Evolutionary conservation across 35 echinoderm and acorn worm species (phyloP).

Genomic region (Diadema setosum): DNA sequence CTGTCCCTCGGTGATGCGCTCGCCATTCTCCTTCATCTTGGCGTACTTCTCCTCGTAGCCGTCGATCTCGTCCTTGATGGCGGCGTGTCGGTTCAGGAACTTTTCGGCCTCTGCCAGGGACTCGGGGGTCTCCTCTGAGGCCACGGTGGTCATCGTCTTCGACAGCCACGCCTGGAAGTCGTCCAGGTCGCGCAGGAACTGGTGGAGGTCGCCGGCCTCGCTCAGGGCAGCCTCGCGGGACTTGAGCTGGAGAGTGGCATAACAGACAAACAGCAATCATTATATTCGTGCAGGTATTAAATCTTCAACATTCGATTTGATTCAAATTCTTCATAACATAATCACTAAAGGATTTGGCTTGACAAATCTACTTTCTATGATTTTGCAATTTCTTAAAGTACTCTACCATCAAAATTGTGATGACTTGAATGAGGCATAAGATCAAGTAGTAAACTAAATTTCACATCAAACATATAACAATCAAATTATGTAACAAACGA

Average conservation of each 20-base stretch:
- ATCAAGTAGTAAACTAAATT: too few relatives aligned
- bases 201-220: slow-evolving; percentile 94
- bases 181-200: slow-evolving; percentile 98
- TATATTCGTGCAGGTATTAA: too few relatives aligned
- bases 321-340: too few relatives aligned
- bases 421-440: too few relatives aligned
- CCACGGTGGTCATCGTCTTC: slow-evolving; percentile 89
- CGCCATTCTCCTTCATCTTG: slow-evolving; percentile 94
- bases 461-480: too few relatives aligned
- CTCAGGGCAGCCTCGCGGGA: slow-evolving; percentile 88
- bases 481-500: too few relatives aligned
- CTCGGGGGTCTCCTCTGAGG: slow-evolving; percentile 96
- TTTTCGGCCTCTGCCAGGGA: slow-evolving; percentile 93
- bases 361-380: too few relatives aligned
- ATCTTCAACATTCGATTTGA: too few relatives aligned
- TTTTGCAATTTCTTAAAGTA: too few relatives aligned
- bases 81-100: slow-evolving; percentile 95
- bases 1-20: slow-evolving; percentile 91
- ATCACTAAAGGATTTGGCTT: too few relatives aligned
- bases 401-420: too few relatives aligned
- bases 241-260: slow-evolving; percentile 49
- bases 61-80: slow-evolving; percentile 99
- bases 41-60: slow-evolving; percentile 98
- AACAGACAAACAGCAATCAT: too few relatives aligned
- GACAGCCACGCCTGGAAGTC: slow-evolving; percentile 99